These are phyloP conservation scores for Polyploca ridens DNA, from an alignment of 2,888 invertebrate species.

Conservation along the genomic window DNA sequence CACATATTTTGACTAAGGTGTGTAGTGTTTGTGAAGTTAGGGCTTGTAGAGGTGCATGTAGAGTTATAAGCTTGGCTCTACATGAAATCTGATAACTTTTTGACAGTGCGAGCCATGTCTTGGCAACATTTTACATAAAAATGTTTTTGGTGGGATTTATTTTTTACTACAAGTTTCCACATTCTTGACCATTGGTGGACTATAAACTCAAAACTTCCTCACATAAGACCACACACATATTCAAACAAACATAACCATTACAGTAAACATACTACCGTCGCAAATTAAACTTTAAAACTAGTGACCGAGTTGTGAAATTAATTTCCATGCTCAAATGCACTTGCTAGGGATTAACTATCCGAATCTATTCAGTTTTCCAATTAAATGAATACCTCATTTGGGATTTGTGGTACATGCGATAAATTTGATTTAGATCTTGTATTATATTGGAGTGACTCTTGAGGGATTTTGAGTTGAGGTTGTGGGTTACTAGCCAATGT, in stretches of 20 bases:
- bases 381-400: constrained; percentile 20
- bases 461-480: background rate
- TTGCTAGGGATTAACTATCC: constrained; percentile 11
- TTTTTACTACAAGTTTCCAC: too few species aligned
- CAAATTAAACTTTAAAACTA: constrained; percentile 4
- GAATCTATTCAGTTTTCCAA: constrained; percentile 14
- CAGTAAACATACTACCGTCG: background rate
- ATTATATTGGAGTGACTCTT: background rate
- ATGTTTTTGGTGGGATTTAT: too few species aligned
- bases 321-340: constrained; percentile 23
- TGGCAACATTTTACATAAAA: too few species aligned
- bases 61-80: too few species aligned
- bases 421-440: constrained; percentile 4
- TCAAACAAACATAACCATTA: background rate
- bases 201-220: background rate
- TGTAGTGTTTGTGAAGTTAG: too few species aligned
- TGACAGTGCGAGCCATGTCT: too few species aligned
- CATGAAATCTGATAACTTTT: too few species aligned
- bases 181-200: background rate
- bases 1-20: too few species aligned
- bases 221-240: background rate
- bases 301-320: constrained; percentile 15
- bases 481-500: background rate
- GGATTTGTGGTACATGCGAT: constrained; percentile 14
- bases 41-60: too few species aligned